Evolutionary conservation across 1,140 invertebrate genomes (phyloP).

Genomic region (Tribolium madens): DNA sequence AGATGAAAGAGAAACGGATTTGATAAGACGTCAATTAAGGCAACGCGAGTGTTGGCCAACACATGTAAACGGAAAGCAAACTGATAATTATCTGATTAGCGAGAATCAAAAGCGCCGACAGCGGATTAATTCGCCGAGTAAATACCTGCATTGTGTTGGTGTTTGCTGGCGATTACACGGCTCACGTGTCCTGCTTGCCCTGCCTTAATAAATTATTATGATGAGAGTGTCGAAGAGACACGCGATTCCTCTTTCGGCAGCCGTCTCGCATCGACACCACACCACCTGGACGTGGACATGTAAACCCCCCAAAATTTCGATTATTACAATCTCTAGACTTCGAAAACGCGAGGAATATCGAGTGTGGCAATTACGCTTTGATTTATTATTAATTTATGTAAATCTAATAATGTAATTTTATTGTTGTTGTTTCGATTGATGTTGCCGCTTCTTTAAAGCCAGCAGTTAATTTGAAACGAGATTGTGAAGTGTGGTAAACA

Average conservation of each 20-base stretch:
- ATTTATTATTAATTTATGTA: conserved; percentile 37
- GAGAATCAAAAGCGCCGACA: conserved; percentile 59
- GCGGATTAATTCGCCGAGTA: conserved; percentile 56
- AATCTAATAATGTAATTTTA: conserved; percentile 40
- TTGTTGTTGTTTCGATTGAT: conserved; percentile 34
- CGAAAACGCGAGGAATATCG: background rate
- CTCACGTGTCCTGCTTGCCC: conserved; percentile 47
- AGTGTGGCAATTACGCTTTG: conserved; percentile 32
- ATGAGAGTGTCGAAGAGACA: conserved; percentile 46
- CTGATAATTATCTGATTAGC: conserved; percentile 61
- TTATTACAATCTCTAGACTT: background rate
- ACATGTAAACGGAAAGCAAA: conserved; percentile 58
- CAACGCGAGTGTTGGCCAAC: conserved; percentile 54
- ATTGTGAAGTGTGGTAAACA: conserved; percentile 35
- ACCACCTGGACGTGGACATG: background rate
- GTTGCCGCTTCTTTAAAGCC: conserved; percentile 34
- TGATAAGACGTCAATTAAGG: conserved; percentile 58
- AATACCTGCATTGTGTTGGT: conserved; percentile 59
- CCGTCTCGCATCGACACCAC: background rate
- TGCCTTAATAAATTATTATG: conserved; percentile 54
- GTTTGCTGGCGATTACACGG: conserved; percentile 52
- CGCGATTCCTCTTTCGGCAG: conserved; percentile 44
- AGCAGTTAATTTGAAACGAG: conserved; percentile 17
- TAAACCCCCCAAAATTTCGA: background rate
- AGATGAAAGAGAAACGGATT: conserved; percentile 52